Conservation (phyloP, 2,113 vertebrate species). For the Gobio gobio region DNA sequence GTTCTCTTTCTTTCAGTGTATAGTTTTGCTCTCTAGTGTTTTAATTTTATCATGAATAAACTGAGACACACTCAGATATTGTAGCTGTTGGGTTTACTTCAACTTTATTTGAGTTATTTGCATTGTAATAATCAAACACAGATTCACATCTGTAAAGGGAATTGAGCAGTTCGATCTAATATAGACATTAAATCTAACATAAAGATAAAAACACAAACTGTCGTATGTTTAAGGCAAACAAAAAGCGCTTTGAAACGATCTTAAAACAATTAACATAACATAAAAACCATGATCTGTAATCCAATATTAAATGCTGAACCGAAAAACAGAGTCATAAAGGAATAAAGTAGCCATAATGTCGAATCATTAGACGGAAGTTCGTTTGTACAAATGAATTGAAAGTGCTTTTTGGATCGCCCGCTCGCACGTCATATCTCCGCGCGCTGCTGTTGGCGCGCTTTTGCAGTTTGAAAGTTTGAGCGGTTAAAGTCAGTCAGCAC, state of each 20-base stretch:
- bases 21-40: no score
- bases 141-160: neutral
- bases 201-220: neutral
- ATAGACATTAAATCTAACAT: neutral
- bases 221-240: neutral
- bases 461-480: neutral
- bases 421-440: neutral
- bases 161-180: neutral
- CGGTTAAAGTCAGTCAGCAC: no score
- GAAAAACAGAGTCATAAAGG: neutral
- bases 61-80: neutral
- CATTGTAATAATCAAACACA: no score
- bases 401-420: neutral
- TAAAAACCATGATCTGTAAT: neutral
- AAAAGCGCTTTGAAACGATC: neutral
- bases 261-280: neutral
- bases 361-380: neutral
- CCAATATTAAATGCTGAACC: neutral
- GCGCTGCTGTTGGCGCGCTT: neutral
- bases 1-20: no score
- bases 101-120: no score
- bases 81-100: no score
- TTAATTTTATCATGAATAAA: no score
- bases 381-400: neutral
- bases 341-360: neutral